Conservation (phyloP, 2,113 vertebrate genomes). For the Pterocles orientalis region DNA sequence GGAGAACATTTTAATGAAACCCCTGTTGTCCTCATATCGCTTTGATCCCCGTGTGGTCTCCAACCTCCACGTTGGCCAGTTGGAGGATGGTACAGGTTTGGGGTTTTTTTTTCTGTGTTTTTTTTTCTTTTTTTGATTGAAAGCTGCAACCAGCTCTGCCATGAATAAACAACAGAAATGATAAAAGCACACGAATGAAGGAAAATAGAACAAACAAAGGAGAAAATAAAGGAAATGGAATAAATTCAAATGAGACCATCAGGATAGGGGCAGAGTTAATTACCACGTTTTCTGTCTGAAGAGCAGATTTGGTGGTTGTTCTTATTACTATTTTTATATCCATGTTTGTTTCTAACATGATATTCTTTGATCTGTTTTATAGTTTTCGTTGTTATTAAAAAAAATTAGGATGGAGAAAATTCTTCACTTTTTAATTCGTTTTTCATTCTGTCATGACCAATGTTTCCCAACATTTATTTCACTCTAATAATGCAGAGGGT, state of each 20-base stretch:
- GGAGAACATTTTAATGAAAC: constrained; percentile 90
- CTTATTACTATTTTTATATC: not conserved
- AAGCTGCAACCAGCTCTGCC: constrained; percentile 65
- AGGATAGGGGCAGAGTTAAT: constrained; percentile 57
- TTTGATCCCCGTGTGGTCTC: constrained; percentile 86
- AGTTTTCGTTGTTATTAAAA: constrained; percentile 20
- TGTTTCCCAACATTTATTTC: constrained; percentile 67
- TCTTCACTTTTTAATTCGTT: constrained; percentile 15
- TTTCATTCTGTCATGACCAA: constrained; percentile 30
- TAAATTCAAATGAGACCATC: constrained; percentile 68
- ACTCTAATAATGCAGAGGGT: constrained; percentile 57
- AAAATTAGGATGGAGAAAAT: not conserved
- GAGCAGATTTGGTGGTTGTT: not conserved
- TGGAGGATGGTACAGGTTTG: constrained; percentile 72
- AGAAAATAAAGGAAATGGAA: constrained; percentile 60
- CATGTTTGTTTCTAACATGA: not conserved
- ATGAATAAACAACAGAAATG: constrained; percentile 80
- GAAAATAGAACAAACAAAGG: constrained; percentile 77
- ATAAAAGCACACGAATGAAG: constrained; percentile 62
- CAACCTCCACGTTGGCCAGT: constrained; percentile 78
- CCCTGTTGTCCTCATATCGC: constrained; percentile 87
- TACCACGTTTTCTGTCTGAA: constrained; percentile 37
- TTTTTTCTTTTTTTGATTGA: constrained; percentile 61
- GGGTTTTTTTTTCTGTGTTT: not conserved
- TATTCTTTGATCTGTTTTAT: constrained; percentile 46